A percentile compares a stretch with the other conserved stretches of the same genome.
Evolutionary conservation across 2,113 vertebrate genomes (phyloP).

Genomic region (Peromyscus maniculatus): DNA sequence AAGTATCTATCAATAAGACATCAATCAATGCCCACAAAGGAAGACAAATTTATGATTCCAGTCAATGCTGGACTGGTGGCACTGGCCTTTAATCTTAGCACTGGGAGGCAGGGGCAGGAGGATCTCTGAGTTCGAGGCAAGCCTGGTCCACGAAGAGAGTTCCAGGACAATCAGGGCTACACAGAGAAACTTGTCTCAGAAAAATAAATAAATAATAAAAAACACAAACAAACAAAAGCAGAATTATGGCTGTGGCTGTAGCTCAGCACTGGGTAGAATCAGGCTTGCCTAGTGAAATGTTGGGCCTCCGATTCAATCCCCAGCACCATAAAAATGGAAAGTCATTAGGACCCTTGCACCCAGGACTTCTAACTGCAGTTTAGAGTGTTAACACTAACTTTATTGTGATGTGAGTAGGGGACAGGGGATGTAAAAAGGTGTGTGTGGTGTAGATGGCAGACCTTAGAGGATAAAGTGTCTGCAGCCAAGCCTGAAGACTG

Average conservation of each 20-base stretch:
- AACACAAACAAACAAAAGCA: neutral
- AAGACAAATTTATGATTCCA: neutral
- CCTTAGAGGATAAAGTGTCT: no score
- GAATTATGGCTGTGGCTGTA: neutral
- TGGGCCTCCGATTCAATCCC: neutral
- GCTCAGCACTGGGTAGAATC: neutral
- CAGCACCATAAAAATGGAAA: neutral
- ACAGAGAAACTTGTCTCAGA: neutral
- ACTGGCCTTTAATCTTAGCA: neutral
- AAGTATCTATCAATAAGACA: neutral
- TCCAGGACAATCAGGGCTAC: neutral
- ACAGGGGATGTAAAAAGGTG: neutral
- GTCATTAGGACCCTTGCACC: neutral
- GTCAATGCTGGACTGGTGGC: neutral
- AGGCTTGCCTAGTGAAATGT: neutral
- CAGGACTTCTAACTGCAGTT: neutral
- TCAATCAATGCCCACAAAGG: neutral
- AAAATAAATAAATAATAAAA: neutral
- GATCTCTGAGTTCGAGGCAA: neutral
- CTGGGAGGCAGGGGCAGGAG: neutral
- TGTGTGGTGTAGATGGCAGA: neutral
- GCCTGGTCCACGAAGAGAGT: neutral
- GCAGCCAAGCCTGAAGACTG: neutral
- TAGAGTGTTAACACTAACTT: neutral
- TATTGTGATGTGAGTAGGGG: neutral